Conservation (phyloP, 2,888 invertebrate species). For the Alloscopus bannaensis region DNA sequence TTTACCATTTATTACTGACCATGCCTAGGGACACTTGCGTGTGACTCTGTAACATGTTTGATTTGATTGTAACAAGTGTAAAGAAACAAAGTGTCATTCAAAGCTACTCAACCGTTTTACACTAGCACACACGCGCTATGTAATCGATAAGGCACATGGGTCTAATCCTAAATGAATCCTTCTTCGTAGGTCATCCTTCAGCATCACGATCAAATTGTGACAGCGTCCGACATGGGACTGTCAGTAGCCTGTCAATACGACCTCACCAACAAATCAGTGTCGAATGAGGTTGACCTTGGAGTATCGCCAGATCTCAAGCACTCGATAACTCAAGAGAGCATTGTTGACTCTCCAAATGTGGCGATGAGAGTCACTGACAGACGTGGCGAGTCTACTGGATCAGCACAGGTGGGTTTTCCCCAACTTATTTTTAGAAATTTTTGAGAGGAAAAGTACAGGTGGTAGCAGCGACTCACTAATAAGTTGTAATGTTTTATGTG, state of each 20-base stretch:
- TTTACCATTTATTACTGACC: constrained; percentile 51
- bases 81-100: too few relatives aligned
- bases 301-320: constrained; percentile 92
- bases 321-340: constrained; percentile 90
- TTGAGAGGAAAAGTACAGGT: not conserved
- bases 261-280: constrained; percentile 93
- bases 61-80: too few relatives aligned
- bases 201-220: constrained; percentile 96
- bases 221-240: constrained; percentile 93
- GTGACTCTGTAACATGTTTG: too few relatives aligned
- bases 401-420: constrained; percentile 70
- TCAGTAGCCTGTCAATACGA: constrained; percentile 96
- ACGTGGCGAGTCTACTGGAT: constrained; percentile 73
- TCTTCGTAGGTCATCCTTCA: constrained; percentile 82
- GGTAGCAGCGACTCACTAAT: too few relatives aligned
- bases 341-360: constrained; percentile 95
- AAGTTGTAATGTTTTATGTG: too few relatives aligned
- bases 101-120: too few relatives aligned
- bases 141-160: too few relatives aligned
- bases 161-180: too few relatives aligned
- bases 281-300: constrained; percentile 86
- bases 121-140: too few relatives aligned
- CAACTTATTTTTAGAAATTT: too few relatives aligned
- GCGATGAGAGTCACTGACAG: constrained; percentile 82
- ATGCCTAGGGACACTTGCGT: constrained; percentile 27